Conservation (phyloP, 2,888 invertebrate species). For the Andricus curvator region DNA sequence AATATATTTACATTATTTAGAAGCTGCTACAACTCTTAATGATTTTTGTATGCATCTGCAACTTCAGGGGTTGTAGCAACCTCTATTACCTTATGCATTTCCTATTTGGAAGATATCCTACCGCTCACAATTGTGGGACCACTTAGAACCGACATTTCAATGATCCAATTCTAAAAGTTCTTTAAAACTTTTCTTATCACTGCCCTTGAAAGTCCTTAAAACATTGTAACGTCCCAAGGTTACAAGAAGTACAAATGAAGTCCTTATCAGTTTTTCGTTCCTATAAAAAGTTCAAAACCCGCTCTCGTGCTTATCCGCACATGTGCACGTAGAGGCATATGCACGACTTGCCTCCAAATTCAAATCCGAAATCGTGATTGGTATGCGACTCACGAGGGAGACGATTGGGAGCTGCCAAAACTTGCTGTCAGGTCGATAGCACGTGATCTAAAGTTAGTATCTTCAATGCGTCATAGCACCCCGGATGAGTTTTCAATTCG, state of each 20-base stretch:
- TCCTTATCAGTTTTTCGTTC: not conserved
- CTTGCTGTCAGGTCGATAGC: constrained; percentile 63
- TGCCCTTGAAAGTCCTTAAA: not conserved
- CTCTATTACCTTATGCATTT: too few species aligned
- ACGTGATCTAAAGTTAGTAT: constrained; percentile 61
- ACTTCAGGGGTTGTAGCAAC: not conserved
- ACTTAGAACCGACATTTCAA: not conserved
- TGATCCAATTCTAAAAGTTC: not conserved
- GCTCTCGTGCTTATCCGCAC: constrained; percentile 42
- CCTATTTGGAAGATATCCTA: too few species aligned
- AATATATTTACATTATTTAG: too few species aligned
- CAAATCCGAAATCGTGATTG: constrained; percentile 65
- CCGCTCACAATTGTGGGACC: too few species aligned
- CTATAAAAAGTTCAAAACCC: constrained; percentile 5
- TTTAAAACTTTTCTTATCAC: not conserved
- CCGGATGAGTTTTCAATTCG: constrained; percentile 59
- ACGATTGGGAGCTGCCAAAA: constrained; percentile 58
- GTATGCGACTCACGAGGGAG: constrained; percentile 64
- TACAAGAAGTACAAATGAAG: not conserved
- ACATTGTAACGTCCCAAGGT: too few species aligned
- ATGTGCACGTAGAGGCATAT: constrained; percentile 62
- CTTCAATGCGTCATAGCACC: constrained; percentile 64
- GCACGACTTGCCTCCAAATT: constrained; percentile 57
- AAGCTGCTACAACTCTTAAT: not conserved
- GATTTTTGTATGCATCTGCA: not conserved